Evolutionary conservation across 2,888 invertebrate genomes (phyloP), one percentile per base, ranked within the genome.

Genomic region (Spisula subtruncata): DNA sequence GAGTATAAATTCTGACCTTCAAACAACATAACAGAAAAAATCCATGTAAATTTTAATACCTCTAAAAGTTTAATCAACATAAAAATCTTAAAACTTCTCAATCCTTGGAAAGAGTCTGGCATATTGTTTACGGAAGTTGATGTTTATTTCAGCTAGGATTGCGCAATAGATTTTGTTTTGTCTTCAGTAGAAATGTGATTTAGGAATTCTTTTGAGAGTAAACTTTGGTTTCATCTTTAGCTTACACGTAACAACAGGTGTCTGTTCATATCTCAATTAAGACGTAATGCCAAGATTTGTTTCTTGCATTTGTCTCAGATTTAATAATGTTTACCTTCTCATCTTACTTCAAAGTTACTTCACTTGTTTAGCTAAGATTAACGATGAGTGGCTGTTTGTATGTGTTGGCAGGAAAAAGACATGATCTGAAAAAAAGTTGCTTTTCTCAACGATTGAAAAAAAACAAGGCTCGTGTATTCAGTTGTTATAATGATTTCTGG

Each of bases 261-360:
- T 32, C 35, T 75, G 18, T 75, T 35, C 32, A 35, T 35, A 32
- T 32, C 29, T 35, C 35, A 75, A 75, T 75, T 75, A 75, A 75
- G 75, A 75, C 18, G 18, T 75, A 35, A 16, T 75, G 75, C 75
- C 75, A 75, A 75, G 75, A 75, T 75, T 41, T 32, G 29, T 32
- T 75, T 75, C 75, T 75, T 0, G 16, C 32, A 35, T 75, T 75
- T 75, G 75, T 75, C 14, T 75, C 18, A 14, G 29, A 16, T 35
- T 25, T 75, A 32, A 32, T 75, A 75, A 32, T 75, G 75, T 75
- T 75, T 75, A 75, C 75, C 18, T 12, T 12, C 10, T 75, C 6
- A 18, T 29, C 16, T 75, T 12, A 75, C 75, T 75, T 32, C 75
- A 35, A 32, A 75, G 75, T 16, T 66, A 8, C 25, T 66, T 66